These are phyloP conservation scores for Platysteira castanea DNA, from an alignment of 2,113 vertebrate genomes.

Conservation along the genomic window DNA sequence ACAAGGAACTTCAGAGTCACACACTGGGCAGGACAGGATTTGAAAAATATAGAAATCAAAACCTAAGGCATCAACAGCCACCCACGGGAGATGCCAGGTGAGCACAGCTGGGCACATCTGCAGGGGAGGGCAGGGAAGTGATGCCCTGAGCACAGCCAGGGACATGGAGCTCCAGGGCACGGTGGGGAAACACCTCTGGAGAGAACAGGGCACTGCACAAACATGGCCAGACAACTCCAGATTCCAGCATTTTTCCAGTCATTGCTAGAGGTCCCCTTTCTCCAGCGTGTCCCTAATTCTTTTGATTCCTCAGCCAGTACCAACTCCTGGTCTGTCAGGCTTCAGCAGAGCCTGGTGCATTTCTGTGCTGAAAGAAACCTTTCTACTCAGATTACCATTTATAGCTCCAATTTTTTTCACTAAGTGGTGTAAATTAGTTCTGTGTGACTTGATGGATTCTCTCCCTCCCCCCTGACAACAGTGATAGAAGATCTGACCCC, in stretches of 20 bases:
- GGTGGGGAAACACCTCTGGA: not conserved
- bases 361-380: not conserved
- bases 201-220: not conserved
- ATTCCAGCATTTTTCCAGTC: not conserved
- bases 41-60: no score
- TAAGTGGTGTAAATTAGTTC: conserved; percentile 49
- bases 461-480: not conserved
- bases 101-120: not conserved
- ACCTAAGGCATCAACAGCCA: no score
- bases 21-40: no score
- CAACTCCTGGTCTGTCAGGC: not conserved
- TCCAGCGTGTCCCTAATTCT: not conserved
- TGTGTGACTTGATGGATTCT: conserved; percentile 41
- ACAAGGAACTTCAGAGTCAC: no score
- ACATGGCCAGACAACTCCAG: not conserved
- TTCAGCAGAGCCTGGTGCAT: not conserved
- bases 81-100: not conserved
- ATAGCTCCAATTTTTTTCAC: conserved; percentile 17
- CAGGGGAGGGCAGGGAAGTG: not conserved
- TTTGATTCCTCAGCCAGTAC: not conserved
- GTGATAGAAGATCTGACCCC: conserved; percentile 46
- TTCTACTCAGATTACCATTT: conserved; percentile 6
- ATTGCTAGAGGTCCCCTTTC: not conserved
- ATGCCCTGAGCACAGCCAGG: not conserved
- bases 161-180: not conserved